Base-by-base conservation (phyloP, 1,140 invertebrate genomes). In the Trachelipus rathkii region DNA sequence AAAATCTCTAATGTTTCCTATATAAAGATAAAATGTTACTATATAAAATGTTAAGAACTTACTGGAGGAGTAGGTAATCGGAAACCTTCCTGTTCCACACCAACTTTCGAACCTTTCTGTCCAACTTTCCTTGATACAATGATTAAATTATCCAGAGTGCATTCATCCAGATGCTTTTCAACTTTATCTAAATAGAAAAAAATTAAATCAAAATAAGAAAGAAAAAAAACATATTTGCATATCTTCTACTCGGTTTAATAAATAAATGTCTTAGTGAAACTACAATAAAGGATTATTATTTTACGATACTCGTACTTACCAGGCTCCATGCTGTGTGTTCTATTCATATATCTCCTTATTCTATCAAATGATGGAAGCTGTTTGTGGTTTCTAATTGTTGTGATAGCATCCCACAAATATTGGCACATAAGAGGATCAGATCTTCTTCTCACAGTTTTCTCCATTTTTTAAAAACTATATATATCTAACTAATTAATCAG, bases 51-150 rank as follows among this genome's bases (percentile, higher is more conserved):
- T 33, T 66, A 44, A 44, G 68, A 43, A 82, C 82, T 84, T 81
- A 87, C 86, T 60, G n/a, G 81, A 81, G 83, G 83, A 44, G 83
- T n/a, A 44, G 88, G 87, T 53, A 89, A 82, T 79, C 86, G 84
- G 78, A 89, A 6, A 87, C 87, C 82, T 89, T 87, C 23, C 88
- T 84, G 80, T 88, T 88, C 11, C 84, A 85, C 10, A 88, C 89
- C 83, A 89, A 89, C 66, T 84, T 85, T 10, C 86, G 87, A 21
- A 88, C 83, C 33, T 33, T 33, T 33, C 33, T 33, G 33, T 33
- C 33, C 33, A 33, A 33, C 33, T 70, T 85, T 85, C 72, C 84
- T 86, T 43, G 86, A 87, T 0, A 87, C 83, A 13, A 84, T 81
- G 10, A 89, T 84, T 10, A 89, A 82, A 46, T 85, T 85, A 83